Percentiles rank a stretch among this genome's conserved stretches.
Evolutionary conservation across 2,113 vertebrate species (phyloP).

Genomic region (Aphyosemion australe): DNA sequence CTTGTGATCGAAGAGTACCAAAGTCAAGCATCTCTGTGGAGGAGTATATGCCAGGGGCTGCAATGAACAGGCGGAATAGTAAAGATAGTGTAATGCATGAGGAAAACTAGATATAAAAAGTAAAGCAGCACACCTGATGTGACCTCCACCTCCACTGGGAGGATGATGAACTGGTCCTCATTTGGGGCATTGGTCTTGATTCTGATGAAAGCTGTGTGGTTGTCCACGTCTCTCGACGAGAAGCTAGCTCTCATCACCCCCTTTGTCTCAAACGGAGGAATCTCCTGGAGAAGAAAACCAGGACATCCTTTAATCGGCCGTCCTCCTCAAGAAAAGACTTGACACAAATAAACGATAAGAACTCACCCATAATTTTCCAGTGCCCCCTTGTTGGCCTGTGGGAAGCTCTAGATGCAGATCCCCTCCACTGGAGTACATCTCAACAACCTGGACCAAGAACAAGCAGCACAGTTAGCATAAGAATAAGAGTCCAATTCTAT

Average conservation of each 20-base stretch:
- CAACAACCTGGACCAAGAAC: slow-evolving; percentile 85
- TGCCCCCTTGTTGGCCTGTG: slow-evolving; percentile 94
- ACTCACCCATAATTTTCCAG: slow-evolving; percentile 93
- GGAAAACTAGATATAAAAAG: neutral
- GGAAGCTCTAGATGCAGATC: slow-evolving; percentile 98
- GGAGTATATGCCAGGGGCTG: slow-evolving; percentile 80
- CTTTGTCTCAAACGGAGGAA: slow-evolving; percentile 98
- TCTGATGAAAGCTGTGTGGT: slow-evolving; percentile 97
- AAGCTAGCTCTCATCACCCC: slow-evolving; percentile 99
- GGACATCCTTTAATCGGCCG: neutral
- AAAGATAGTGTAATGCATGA: neutral
- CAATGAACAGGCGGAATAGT: neutral
- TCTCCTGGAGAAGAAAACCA: slow-evolving; percentile 82
- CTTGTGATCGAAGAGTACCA: slow-evolving; percentile 96
- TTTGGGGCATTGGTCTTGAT: slow-evolving; percentile 97
- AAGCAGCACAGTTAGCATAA: neutral
- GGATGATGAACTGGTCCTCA: slow-evolving; percentile 93
- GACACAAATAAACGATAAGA: neutral
- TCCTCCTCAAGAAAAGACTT: neutral
- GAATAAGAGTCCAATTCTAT: no score
- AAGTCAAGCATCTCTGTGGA: slow-evolving; percentile 96
- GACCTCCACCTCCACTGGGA: slow-evolving; percentile 97
- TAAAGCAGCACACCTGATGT: slow-evolving; percentile 84
- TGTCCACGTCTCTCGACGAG: slow-evolving; percentile 96
- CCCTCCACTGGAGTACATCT: slow-evolving; percentile 98